Evolutionary conservation across 2,113 vertebrate genomes (phyloP).

Genomic region (Rhinopomastus cyanomelas): DNA sequence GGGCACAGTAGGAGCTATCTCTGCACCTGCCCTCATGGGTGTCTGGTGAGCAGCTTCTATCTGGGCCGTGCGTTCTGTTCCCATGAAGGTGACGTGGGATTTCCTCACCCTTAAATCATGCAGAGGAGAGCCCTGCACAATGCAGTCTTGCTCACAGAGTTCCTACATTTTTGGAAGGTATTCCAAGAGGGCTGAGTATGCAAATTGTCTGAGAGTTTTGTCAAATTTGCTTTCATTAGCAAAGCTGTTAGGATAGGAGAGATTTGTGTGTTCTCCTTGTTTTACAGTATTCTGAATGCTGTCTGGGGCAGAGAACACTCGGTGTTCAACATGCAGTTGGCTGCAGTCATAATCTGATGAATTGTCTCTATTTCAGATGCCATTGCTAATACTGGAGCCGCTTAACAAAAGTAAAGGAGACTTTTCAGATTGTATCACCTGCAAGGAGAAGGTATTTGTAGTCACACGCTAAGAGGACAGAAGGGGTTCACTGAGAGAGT

Average conservation of each 20-base stretch:
- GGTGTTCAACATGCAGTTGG: background rate
- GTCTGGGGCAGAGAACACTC: background rate
- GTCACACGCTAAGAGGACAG: background rate
- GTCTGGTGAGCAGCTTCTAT: background rate
- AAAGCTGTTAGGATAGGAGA: background rate
- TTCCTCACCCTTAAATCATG: background rate
- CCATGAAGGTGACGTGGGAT: background rate
- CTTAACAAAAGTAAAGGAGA: background rate
- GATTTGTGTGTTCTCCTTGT: background rate
- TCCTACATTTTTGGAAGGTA: background rate
- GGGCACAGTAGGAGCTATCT: accelerated
- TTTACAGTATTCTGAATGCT: background rate
- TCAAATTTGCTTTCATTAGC: background rate
- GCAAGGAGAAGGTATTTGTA: background rate
- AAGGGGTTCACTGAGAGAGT: background rate
- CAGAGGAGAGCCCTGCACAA: background rate
- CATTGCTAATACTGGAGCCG: background rate
- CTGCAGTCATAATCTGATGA: background rate
- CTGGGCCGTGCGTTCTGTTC: background rate
- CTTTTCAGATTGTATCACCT: background rate
- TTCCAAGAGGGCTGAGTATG: background rate
- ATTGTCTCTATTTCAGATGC: background rate
- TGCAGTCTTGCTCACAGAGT: background rate
- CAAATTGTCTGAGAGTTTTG: background rate
- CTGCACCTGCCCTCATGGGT: background rate